Evolutionary conservation across 2,113 vertebrate genomes (phyloP), one percentile per base, ranked within the genome.

Genomic region (Caranx ignobilis): DNA sequence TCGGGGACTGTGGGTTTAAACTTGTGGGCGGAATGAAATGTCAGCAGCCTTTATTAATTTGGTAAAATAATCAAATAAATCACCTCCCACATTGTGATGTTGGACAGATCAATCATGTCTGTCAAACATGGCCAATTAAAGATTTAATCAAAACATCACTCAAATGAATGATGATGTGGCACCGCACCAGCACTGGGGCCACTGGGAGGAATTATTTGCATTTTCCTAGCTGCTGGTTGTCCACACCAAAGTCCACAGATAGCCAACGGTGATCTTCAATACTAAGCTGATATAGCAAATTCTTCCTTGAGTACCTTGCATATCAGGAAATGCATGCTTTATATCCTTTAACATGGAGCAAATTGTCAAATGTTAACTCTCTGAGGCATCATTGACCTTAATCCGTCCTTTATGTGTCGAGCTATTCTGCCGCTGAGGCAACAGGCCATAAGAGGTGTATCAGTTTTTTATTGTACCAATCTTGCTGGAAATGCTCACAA

Each of bases 81-180:
- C 12, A n/a, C 48, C 34, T 75, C 41, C 59, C n/a, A 35, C 52
- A 41, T 71, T 21, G 11, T n/a, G 18, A 68, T 71, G 71, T 62
- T 11, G 0, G 67, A 70, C 37, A 75, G 77, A 70, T 82, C 69
- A 62, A 43, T 66, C 61, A 39, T 65, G 72, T 72, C 16, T 75
- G 77, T 80, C 63, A 69, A 78, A 81, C 65, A 59, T 10, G 62
- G 35, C 35, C 62, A 80, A 70, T 87, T 78, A 73, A 63, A 71
- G 50, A 63, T 77, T 77, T 72, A 79, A 84, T 90, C 32, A 68
- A 76, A 73, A 37, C 69, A 72, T 86, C 57, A 57, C 47, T 62
- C 59, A 35, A 62, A 32, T 74, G 26, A 84, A 37, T 50, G 41
- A 71, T 75, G 43, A 19, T 2, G 3, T 6, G 32, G 35, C n/a